Percentiles rank a stretch among this genome's conserved stretches.
phyloP scores from a whole-genome alignment of 2,113 vertebrate species.

The Malurus melanocephalus region DNA sequence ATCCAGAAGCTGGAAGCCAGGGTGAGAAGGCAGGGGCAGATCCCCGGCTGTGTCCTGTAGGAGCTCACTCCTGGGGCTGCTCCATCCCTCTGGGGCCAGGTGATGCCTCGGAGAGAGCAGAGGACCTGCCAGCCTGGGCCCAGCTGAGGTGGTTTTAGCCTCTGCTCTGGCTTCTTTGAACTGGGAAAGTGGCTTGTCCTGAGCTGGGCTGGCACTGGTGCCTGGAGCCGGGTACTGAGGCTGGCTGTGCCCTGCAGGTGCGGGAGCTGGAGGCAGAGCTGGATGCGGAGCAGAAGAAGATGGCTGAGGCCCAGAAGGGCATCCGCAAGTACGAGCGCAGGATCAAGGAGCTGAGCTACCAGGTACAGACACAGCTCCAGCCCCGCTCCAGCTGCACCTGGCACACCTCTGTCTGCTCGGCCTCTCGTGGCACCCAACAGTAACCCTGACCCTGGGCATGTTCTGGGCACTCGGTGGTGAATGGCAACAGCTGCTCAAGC shows the following conservation, averaged over 20 bases:
- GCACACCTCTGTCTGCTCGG: not conserved
- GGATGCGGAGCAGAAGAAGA: conserved; percentile 85
- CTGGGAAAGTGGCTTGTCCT: not conserved
- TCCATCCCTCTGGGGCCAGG: not conserved
- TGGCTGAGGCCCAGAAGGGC: conserved; percentile 86
- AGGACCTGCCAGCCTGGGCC: not conserved
- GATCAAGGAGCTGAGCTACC: conserved; percentile 87
- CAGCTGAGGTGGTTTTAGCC: not conserved
- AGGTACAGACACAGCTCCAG: conserved; percentile 62
- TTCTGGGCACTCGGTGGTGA: not conserved
- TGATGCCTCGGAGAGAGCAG: not conserved
- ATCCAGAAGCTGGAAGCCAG: conserved; percentile 92
- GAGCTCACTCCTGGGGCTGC: not conserved
- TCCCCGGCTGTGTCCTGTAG: not conserved
- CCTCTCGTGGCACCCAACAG: not conserved
- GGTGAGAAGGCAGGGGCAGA: conserved; percentile 62
- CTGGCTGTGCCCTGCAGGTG: conserved; percentile 66
- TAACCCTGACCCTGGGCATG: not conserved
- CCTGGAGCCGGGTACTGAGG: not conserved
- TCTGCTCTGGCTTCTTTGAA: not conserved
- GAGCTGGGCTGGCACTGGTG: not conserved
- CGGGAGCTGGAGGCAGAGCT: conserved; percentile 88
- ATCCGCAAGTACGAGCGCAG: conserved; percentile 86
- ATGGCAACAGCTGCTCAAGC: fast-evolving
- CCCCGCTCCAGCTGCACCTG: not conserved